Base-by-base conservation (phyloP, 2,888 invertebrate genomes). In the Drosophila merina region DNA sequence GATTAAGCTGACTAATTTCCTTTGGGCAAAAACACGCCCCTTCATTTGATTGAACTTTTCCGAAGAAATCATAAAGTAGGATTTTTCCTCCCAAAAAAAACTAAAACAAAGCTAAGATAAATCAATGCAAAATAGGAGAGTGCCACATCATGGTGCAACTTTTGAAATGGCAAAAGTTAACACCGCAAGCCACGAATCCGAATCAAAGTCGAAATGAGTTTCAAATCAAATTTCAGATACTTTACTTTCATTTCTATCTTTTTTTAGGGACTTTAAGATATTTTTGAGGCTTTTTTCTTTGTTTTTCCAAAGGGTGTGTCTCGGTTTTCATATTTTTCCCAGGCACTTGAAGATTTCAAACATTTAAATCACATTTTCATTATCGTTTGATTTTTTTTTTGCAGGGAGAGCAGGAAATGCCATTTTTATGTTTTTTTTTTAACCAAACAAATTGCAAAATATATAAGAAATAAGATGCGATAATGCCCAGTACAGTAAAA, bases 1-100 rank as follows among this genome's bases (percentile, higher is more conserved):
- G 87, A 82, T 82, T 86, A 84, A 73, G 72, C 72, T 76, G 84
- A 74, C 64, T 77, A 83, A 78, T 78, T 79, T 69, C 56, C 68
- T 67, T 70, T 74, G 73, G 77, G 75, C 70, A 57, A 67, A 56
- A 66, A 64, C 81, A 84, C 84, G 84, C 80, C 86, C 72, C 60
- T 51, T 51, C 49, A 50, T 64, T 54, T 69, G 63, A 63, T 69
- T 69, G 57, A 52, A 52, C 63, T 45, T 58, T 60, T 63, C 36
- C 47, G 40, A 14, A 14, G 14, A 14, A 9, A 42, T 25, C 26
- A 14, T 50, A 68, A 57, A 68, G 51, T 55, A 62, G 57, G 48
- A 25, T 25, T 12, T 33, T 10, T 3, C 10, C n/a, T 10, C n/a
- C 33, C 3, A 49, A 49, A 20, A 40, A 42, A 48, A 20, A 5